Conservation (phyloP, 1,140 invertebrate genomes). For the Gonatopus flavifemur region DNA sequence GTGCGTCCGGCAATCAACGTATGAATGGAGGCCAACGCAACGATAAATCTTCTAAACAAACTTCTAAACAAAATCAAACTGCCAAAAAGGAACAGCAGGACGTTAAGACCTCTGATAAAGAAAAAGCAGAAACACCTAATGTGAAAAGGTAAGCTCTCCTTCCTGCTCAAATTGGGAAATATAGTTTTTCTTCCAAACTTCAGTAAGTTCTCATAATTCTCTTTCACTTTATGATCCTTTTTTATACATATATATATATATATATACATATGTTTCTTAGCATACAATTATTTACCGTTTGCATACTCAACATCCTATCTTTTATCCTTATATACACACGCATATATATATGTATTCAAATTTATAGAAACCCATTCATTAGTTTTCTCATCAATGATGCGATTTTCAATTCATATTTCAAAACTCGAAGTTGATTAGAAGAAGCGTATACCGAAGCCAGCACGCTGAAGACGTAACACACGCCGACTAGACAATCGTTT, state of each 20-base stretch:
- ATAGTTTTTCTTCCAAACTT: slow-evolving; percentile 50
- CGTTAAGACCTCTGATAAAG: slow-evolving; percentile 57
- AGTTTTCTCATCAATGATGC: slow-evolving; percentile 16
- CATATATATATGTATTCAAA: slow-evolving; percentile 12
- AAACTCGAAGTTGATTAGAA: slow-evolving; percentile 10
- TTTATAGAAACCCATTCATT: slow-evolving; percentile 16
- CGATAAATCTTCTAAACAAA: slow-evolving; percentile 60
- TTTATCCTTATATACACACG: slow-evolving; percentile 12
- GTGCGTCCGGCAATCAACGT: slow-evolving; percentile 57
- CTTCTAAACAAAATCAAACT: slow-evolving; percentile 59
- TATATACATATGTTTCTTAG: slow-evolving; percentile 16
- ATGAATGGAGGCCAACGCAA: slow-evolving; percentile 60
- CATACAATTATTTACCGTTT: slow-evolving; percentile 16
- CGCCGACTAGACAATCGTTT: neutral
- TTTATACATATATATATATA: slow-evolving; percentile 17
- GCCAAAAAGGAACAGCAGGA: slow-evolving; percentile 58
- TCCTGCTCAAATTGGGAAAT: slow-evolving; percentile 49
- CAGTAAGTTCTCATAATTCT: slow-evolving; percentile 40
- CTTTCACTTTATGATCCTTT: slow-evolving; percentile 26
- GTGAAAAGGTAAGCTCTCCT: slow-evolving; percentile 59
- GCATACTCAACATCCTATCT: slow-evolving; percentile 15
- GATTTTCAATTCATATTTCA: slow-evolving; percentile 25
- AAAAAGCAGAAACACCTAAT: slow-evolving; percentile 55
- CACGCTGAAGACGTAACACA: no score
- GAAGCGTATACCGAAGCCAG: no score